phyloP scores from a whole-genome alignment of 2,888 invertebrate species.

The Eristalis pertinax region DNA sequence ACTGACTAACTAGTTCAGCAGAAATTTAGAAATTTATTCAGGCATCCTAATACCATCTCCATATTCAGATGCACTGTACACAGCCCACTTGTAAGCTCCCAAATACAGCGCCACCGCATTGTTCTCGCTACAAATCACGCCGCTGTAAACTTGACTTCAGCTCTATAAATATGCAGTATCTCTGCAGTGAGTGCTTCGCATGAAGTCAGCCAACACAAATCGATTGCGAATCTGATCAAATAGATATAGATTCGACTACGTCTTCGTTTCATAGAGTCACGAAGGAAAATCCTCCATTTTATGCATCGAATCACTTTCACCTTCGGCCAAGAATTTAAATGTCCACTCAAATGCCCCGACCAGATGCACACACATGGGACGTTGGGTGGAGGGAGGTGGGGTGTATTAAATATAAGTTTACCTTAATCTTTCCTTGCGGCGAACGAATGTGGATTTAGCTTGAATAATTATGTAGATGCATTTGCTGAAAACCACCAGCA shows the following conservation, averaged over 20 bases:
- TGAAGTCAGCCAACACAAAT: neutral
- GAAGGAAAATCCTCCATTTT: neutral
- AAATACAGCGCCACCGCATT: constrained; percentile 36
- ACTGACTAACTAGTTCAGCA: neutral
- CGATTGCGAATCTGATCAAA: neutral
- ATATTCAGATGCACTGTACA: constrained; percentile 23
- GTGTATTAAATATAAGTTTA: neutral
- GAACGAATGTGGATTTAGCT: neutral
- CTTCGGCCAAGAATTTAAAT: constrained; percentile 33
- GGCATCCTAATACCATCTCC: constrained; percentile 20
- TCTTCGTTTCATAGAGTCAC: neutral
- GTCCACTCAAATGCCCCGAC: neutral
- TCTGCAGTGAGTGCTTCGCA: neutral
- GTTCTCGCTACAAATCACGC: constrained; percentile 34
- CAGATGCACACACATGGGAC: no score
- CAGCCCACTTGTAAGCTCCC: constrained; percentile 46
- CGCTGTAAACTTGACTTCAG: constrained; percentile 20
- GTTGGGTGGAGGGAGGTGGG: neutral
- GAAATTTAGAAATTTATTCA: neutral
- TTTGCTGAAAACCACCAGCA: neutral
- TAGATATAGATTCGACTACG: neutral
- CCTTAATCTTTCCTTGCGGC: neutral
- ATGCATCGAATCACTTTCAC: constrained; percentile 63
- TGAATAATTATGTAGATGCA: neutral
- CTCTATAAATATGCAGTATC: neutral